A percentile compares a stretch with the other conserved stretches of the same genome.
These are phyloP conservation scores for Octodonta nipae DNA, from an alignment of 2,888 invertebrate species.

Conservation along the genomic window DNA sequence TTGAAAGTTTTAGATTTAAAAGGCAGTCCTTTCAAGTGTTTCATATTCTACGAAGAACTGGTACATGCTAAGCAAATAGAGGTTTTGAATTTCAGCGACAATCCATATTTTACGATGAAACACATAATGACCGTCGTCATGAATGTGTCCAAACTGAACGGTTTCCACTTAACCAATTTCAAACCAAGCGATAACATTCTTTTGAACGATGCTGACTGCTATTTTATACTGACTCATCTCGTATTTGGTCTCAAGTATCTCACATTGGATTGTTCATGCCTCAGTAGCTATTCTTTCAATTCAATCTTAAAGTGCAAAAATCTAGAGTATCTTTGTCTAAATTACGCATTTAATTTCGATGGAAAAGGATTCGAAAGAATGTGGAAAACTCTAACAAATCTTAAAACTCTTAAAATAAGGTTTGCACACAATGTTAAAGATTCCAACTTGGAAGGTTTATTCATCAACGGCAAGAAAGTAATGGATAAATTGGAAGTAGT, in stretches of 20 bases:
- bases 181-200: conserved; percentile 9
- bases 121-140: conserved; percentile 10
- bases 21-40: conserved; percentile 10
- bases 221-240: conserved; percentile 9
- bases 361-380: conserved; percentile 10
- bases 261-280: conserved; percentile 12
- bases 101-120: conserved; percentile 6
- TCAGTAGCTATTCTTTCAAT: conserved; percentile 9
- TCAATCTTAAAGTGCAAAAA: conserved; percentile 11
- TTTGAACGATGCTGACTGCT: conserved; percentile 9
- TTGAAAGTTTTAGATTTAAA: conserved; percentile 11
- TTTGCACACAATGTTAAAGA: conserved; percentile 11
- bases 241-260: conserved; percentile 8
- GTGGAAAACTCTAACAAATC: conserved; percentile 9
- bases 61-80: conserved; percentile 6
- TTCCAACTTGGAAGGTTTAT: conserved; percentile 8
- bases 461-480: conserved; percentile 7
- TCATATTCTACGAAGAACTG: conserved; percentile 13
- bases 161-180: conserved; percentile 12
- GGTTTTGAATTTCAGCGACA: conserved; percentile 11
- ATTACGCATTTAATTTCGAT: conserved; percentile 13
- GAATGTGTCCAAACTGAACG: conserved; percentile 10
- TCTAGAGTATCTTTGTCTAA: conserved; percentile 11
- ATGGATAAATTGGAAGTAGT: conserved; percentile 9
- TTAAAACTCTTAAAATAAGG: conserved; percentile 10